Evolutionary conservation across 1,140 invertebrate genomes (phyloP).

Genomic region (Andrena cerasifolii): DNA sequence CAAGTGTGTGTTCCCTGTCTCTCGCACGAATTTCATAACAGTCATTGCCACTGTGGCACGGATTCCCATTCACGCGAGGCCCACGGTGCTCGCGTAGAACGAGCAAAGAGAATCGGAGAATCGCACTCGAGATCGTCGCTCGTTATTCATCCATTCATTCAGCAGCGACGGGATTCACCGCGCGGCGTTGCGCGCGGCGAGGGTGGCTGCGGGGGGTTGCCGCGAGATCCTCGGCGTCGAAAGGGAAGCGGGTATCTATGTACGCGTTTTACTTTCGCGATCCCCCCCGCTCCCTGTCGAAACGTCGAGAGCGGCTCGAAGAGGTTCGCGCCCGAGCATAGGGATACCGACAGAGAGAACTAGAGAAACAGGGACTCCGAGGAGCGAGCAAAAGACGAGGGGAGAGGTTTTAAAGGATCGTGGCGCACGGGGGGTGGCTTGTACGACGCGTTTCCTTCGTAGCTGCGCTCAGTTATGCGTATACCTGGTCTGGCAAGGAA

Average conservation of each 20-base stretch:
- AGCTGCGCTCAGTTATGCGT: conserved; percentile 42
- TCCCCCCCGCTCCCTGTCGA: conserved; percentile 14
- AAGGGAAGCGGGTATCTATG: conserved; percentile 27
- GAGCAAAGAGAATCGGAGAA: not conserved
- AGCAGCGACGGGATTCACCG: conserved; percentile 22
- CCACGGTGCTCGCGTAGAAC: conserved; percentile 6
- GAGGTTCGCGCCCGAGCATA: conserved; percentile 24
- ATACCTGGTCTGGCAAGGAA: no score
- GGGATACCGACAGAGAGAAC: conserved; percentile 1
- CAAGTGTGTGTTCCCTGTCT: not conserved
- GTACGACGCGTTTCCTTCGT: conserved; percentile 51
- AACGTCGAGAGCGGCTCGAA: conserved; percentile 32
- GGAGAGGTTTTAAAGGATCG: no score
- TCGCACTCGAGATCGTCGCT: conserved; percentile 15
- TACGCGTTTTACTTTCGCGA: conserved; percentile 39
- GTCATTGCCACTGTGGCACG: not conserved
- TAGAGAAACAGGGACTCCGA: not conserved
- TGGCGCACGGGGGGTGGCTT: no score
- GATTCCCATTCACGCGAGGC: not conserved
- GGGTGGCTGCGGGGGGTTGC: not conserved
- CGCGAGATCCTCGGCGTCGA: conserved; percentile 1
- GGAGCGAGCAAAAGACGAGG: not conserved
- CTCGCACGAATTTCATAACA: conserved; percentile 15
- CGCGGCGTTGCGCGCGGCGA: conserved; percentile 2
- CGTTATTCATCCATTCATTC: conserved; percentile 43